Base-by-base conservation (phyloP, 2,888 invertebrate genomes). In the Tenthredo livida region DNA sequence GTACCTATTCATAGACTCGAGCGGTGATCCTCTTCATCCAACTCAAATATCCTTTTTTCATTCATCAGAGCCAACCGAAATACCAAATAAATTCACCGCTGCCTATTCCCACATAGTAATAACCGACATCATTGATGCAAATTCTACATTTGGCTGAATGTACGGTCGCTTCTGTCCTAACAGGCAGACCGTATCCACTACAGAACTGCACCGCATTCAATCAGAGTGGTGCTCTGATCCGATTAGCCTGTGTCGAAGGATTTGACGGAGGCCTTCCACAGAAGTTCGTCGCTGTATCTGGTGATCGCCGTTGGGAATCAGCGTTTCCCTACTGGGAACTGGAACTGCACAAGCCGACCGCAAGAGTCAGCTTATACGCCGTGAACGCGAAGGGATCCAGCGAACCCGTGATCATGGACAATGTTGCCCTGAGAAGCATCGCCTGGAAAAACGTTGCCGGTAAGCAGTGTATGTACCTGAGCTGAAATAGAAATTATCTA, bases 251-350 rank as follows among this genome's bases (percentile, higher is more conserved):
- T 93, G 95, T 96, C 85, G 98, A 98, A 94, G 97, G 97, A 90
- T 97, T 97, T 93, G 97, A 97, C 91, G 98, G 98, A 61, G 98
- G 98, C 4, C 94, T 98, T 83, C 97, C 97, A 1, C 98, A 98
- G 93, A 96, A 96, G 90, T 98, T 98, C 94, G 95, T 97, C 87
- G 93, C 93, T n/a, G 89, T 91, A 65, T 90, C 91, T 84, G 91
- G 90, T 87, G 89, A 93, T 80, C 90, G 89, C 75, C 90, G 91
- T 37, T 88, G 90, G 87, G 93, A 92, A 86, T 92, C 93, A 78
- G 82, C 88, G 84, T 90, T 86, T 82, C 93, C 93, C 47, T 88
- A 90, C 84, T 93, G 93, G 93, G 92, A 92, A 86, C 87, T 94
- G 85, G 92, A 92, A 89, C 89, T 93, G 40, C 91, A 89, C 78